phyloP scores from a whole-genome alignment of 2,888 invertebrate genomes.

The Achlya flavicornis region DNA sequence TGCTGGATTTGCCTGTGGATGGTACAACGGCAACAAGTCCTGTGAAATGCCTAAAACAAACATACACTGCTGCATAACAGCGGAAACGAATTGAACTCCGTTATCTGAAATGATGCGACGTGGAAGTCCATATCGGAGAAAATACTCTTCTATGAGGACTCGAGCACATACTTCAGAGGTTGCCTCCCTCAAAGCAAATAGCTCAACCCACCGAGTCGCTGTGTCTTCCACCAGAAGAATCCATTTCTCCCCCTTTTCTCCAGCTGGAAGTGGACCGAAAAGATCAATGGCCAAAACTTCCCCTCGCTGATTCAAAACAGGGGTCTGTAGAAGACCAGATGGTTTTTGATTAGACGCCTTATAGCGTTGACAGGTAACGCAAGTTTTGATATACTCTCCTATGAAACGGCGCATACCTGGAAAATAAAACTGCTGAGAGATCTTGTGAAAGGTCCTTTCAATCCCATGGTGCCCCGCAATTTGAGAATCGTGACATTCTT shows the following conservation, averaged over 20 bases:
- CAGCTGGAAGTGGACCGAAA: conserved; percentile 31
- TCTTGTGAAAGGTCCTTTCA: conserved; percentile 16
- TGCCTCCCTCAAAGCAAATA: conserved; percentile 24
- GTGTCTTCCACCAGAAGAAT: conserved; percentile 30
- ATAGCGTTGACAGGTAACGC: conserved; percentile 25
- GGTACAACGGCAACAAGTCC: conserved; percentile 41
- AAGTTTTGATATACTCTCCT: conserved; percentile 20
- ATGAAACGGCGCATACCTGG: conserved; percentile 28
- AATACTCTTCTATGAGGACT: conserved; percentile 27
- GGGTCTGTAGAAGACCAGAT: conserved; percentile 19
- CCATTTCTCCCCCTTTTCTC: conserved; percentile 24
- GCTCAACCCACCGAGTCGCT: conserved; percentile 30
- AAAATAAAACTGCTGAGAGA: conserved; percentile 17
- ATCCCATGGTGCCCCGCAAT: conserved; percentile 23
- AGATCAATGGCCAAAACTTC: conserved; percentile 26
- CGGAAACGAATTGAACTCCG: conserved; percentile 33
- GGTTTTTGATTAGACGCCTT: conserved; percentile 15
- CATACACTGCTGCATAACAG: conserved; percentile 12
- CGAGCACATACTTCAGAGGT: conserved; percentile 14
- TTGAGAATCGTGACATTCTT: conserved; percentile 19
- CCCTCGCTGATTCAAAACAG: neutral
- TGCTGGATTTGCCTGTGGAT: conserved; percentile 17
- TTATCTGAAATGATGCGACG: conserved; percentile 34
- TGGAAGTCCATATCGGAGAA: conserved; percentile 33
- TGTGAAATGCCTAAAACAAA: conserved; percentile 28